Base-by-base conservation (phyloP, 2,797 vertebrate genomes). In the Notolabrus celidotus region DNA sequence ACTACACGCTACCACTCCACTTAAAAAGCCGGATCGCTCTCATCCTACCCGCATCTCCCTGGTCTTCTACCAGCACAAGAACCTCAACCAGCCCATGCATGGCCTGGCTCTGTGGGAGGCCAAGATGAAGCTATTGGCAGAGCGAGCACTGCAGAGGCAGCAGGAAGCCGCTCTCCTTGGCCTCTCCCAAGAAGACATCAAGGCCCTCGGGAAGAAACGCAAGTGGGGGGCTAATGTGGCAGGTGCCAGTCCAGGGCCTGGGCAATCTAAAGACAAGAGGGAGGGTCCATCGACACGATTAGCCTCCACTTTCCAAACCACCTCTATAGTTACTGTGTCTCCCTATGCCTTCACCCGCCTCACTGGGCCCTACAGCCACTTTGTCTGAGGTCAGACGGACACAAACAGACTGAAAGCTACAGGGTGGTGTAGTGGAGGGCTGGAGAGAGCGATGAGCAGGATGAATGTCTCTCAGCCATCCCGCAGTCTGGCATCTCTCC, bases 11-110 rank as follows among this genome's bases (percentile, higher is more conserved):
- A 99, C 98, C 86, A 99, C 98, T 0, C 98, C 98, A 0, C 93
- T 99, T 74, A 99, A 96, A 93, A 98, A 90, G 63, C 98, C 98
- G 22, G 95, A 99, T 89, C 97, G 98, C 67, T 94, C 95, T 75
- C 98, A 99, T 79, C 98, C 98, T n/a, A 95, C 96, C 10, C 97
- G 98, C 85, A 99, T 99, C 93, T 99, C 98, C 75, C 93, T 99
- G 79, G 98, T 99, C 74, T 99, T 99, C 91, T 99, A 99, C 95
- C 98, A 99, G 96, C 98, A 99, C 94, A 99, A 99, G 94, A 99
- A 99, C 94, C 94, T 99, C 86, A 99, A 98, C 92, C 97, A 99
- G 91, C 97, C 98, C 82, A 93, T 94, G 80, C 98, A 99, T 0
- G 98, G 98, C 83, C 92, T 98, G 89, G 96, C 96, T 56, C 92